Base-by-base conservation (phyloP, 2,888 invertebrate species). In the Melipona bicolor region DNA sequence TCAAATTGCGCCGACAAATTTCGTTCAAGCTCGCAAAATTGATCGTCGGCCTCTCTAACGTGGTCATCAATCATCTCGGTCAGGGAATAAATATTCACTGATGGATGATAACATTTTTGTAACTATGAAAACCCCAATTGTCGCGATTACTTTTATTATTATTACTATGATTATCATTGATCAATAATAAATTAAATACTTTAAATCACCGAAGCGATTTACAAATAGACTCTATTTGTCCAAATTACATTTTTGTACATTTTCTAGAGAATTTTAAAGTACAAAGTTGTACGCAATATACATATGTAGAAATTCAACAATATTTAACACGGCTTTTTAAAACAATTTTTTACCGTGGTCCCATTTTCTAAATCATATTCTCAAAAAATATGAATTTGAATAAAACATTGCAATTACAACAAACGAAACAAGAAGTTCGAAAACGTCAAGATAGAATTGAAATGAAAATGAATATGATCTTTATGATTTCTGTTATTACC, bases 1-100 rank as follows among this genome's bases (percentile, higher is more conserved):
- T 77, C 68, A 62, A 77, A 70, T 36, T 36, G 73, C 32, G n/a
- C 19, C 17, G 76, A 50, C 50, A 76, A 76, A 76, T 76, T 68
- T 76, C 69, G 36, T 52, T 4, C 62, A 17, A 21, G 52, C 70
- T 43, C 3, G 77, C 62, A 64, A 62, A 64, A 77, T 77, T 77
- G 70, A 77, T 77, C 52, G 24, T 17, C 52, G 15, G 6, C 32
- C 69, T 36, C 52, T 61, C 24, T 27, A 27, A 52, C 52, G 11
- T 13, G 52, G 24, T 50, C 70, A 70, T 77, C 70, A 43, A 77
- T 77, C 77, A 77, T 62, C 36, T 27, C 62, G 24, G n/a, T 43
- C 52, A 11, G 32, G 61, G 32, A 32, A 76, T n/a, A 76, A 76
- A 69, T 68, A 50, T 50, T 15, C 49, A 13, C n/a, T 11, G 61